Conservation (phyloP, 2,113 vertebrate species). For the Riparia riparia region DNA sequence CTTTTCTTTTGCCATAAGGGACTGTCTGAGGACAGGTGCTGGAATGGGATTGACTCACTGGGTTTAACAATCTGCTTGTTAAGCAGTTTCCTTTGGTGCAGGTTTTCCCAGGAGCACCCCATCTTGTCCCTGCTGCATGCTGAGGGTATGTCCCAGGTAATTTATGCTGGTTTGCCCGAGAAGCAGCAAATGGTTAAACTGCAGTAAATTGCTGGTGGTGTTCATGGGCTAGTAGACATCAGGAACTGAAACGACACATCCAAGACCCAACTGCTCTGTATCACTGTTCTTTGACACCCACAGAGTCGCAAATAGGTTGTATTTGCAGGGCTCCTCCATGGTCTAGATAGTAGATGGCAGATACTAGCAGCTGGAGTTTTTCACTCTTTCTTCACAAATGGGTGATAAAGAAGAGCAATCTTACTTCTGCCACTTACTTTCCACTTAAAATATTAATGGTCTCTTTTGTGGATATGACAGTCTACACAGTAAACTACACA, state of each 20-base stretch:
- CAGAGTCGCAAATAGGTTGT: neutral
- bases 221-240: neutral
- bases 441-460: neutral
- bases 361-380: neutral
- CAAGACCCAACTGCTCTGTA: fast-evolving
- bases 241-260: neutral
- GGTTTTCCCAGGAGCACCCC: neutral
- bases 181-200: neutral
- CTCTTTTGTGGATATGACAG: neutral
- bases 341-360: neutral
- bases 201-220: fast-evolving
- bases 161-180: fast-evolving
- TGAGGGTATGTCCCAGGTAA: fast-evolving
- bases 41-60: fast-evolving
- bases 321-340: neutral
- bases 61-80: neutral
- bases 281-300: fast-evolving
- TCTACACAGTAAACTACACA: neutral
- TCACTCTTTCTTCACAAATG: neutral
- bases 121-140: neutral
- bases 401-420: neutral
- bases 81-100: fast-evolving
- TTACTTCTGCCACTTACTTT: neutral
- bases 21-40: neutral
- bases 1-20: neutral